phyloP scores from a whole-genome alignment of 2,888 invertebrate species.

The Andrena marginata region DNA sequence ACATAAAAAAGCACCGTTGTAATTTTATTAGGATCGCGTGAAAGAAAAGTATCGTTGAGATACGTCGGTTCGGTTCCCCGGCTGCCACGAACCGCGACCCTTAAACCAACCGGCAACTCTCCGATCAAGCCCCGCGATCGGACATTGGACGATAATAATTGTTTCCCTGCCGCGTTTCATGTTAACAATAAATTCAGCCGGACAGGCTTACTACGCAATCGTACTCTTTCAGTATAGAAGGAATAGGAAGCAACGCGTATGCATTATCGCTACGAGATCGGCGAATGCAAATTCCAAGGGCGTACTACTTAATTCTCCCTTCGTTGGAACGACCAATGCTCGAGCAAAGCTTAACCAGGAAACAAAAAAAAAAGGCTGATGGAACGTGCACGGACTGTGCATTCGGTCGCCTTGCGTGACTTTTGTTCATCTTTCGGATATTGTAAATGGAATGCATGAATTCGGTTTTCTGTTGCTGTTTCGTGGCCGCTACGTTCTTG shows the following conservation, averaged over 20 bases:
- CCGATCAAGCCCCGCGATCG: background rate
- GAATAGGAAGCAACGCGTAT: background rate
- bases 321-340: background rate
- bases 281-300: slow-evolving; percentile 31
- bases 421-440: slow-evolving; percentile 7
- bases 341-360: background rate
- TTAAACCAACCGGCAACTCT: background rate
- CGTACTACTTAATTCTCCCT: slow-evolving; percentile 28
- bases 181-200: slow-evolving; percentile 19
- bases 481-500: no score
- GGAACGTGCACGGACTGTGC: background rate
- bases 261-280: slow-evolving; percentile 22
- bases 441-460: slow-evolving; percentile 49
- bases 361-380: background rate
- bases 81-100: background rate
- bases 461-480: slow-evolving; percentile 12
- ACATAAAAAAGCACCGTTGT: background rate
- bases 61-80: background rate
- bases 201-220: background rate
- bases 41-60: background rate
- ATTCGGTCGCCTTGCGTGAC: slow-evolving; percentile 7
- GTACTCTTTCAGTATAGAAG: background rate
- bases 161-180: background rate
- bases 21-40: slow-evolving; percentile 12
- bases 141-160: slow-evolving; percentile 15